Evolutionary conservation across 2,113 vertebrate species (phyloP), one percentile per base, ranked within the genome.

Genomic region (Ardeotis arabs): DNA sequence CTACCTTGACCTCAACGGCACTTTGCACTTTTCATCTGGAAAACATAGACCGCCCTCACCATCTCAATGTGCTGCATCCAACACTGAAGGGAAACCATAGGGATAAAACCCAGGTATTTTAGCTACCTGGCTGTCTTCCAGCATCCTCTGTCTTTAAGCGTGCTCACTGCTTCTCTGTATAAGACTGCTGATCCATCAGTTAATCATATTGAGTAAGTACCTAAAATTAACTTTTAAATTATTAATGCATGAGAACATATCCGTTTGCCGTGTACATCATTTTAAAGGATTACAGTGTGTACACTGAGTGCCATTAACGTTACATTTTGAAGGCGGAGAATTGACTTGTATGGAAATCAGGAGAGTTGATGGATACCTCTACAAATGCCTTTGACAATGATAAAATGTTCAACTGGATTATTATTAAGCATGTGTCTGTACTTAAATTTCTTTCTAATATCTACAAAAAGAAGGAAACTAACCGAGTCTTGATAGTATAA

Each of bases 161-260:
- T 90, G 69, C 23, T 88, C 73, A 20, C 83, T 90, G 52, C 83
- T 90, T 87, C 88, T 90, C 86, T 90, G 7, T 74, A 33, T 84
- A 52, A 96, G 88, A 89, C 82, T 94, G 90, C 96, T 95, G 93
- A 97, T 95, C 88, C 87, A 96, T 96, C 96, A 95, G 87, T 96
- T 97, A 94, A 96, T 95, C 83, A 81, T 95, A 86, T 89, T 74
- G 88, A 90, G 85, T 90, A 94, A 93, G 92, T 82, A 90, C 50
- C 90, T 97, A 97, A 97, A 96, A 97, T 96, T 96, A 96, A 96
- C 94, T 90, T 97, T 87, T 96, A 94, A 95, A 96, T 96, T 95
- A 96, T 97, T 96, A 93, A 97, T 96, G 93, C 75, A 86, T 94
- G 94, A 96, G 91, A 84, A 90, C 91, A 95, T 95, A 95, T 96